Base-by-base conservation (phyloP, 2,888 invertebrate species). In the Pardosa pseudoannulata region DNA sequence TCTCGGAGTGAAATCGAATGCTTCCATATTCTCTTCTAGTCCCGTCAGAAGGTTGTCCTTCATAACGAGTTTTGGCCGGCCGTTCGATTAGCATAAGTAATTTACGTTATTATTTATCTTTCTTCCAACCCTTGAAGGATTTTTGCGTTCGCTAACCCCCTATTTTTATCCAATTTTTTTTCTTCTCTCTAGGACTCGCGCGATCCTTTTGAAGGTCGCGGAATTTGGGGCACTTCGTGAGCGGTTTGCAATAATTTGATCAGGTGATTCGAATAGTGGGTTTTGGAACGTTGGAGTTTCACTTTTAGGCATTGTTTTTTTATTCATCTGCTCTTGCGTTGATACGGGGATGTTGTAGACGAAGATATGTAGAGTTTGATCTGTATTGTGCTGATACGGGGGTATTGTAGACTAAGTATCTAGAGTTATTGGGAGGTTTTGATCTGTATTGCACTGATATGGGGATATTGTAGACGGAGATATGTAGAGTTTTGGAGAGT, bases 81-180 rank as follows among this genome's bases (percentile, higher is more conserved):
- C 29, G 50, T 78, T 72, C 73, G 32, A 78, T 76, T 83, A 72
- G 56, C 65, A 76, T 76, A 78, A 32, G 46, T 32, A 78, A 78
- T 78, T 83, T 73, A 31, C 23, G 23, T 56, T 56, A 46, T 56
- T 56, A 56, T 56, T 56, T 56, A 23, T 56, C 16, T 31, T 76
- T 83, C 78, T 71, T 70, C n/a, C 9, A 36, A 39, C 64, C 65
- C 32, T 56, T 32, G 83, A 83, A 78, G 83, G 83, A 83, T 78
- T 78, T 83, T 68, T 28, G 56, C 83, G 83, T 83, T 83, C 83
- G 72, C 72, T 83, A 65, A 72, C 72, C 72, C 46, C 71, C 39
- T 46, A 28, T 39, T 36, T 39, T 11, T 39, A 39, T 19, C 19
- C 16, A 23, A 1, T 62, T 23, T 76, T 83, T 46, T 46, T 46